These are phyloP conservation scores for Dryas iulia DNA, from an alignment of 1,140 invertebrate species.

Conservation along the genomic window DNA sequence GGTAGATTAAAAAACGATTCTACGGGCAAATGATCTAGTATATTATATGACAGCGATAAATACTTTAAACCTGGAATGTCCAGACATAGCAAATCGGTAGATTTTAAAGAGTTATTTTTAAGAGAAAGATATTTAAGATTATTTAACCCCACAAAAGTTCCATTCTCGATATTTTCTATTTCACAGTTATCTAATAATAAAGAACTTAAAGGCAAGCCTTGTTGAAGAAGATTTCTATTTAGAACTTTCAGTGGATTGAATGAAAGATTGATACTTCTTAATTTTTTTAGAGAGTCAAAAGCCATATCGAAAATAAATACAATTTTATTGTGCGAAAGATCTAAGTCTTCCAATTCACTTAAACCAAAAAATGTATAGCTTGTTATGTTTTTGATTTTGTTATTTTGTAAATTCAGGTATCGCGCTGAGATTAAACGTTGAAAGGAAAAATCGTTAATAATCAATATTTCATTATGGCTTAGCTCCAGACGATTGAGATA, in stretches of 20 bases:
- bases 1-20: constrained; percentile 67
- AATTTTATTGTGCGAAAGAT: constrained; percentile 83
- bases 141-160: constrained; percentile 81
- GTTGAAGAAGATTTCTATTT: constrained; percentile 83
- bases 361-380: constrained; percentile 84
- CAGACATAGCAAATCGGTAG: constrained; percentile 83
- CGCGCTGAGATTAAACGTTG: constrained; percentile 58
- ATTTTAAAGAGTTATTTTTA: constrained; percentile 86
- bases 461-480: constrained; percentile 61
- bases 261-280: constrained; percentile 84
- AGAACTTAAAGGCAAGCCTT: constrained; percentile 81
- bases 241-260: constrained; percentile 84
- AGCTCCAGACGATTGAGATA: constrained; percentile 58
- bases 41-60: constrained; percentile 65
- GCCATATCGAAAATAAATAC: constrained; percentile 83
- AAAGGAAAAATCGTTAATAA: constrained; percentile 71
- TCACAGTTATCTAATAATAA: constrained; percentile 82
- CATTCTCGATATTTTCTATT: constrained; percentile 81
- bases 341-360: constrained; percentile 85
- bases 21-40: constrained; percentile 63
- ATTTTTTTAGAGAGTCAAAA: constrained; percentile 83
- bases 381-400: constrained; percentile 69
- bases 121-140: constrained; percentile 83
- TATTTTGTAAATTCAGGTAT: constrained; percentile 72
- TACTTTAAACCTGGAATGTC: constrained; percentile 85